Conservation (phyloP, 2,113 vertebrate species). For the Gymnarchus niloticus region DNA sequence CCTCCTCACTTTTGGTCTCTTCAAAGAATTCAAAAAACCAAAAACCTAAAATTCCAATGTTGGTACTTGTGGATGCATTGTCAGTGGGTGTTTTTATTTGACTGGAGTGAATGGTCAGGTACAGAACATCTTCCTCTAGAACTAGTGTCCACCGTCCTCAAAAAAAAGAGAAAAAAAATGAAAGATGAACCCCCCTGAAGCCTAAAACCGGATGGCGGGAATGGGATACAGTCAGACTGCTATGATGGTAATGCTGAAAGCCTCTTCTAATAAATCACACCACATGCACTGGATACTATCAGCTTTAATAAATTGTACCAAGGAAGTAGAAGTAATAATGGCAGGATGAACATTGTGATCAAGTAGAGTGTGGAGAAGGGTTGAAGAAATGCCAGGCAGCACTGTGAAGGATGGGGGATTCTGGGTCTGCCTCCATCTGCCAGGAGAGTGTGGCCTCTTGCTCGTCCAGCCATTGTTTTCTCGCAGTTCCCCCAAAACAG, state of each 20-base stretch:
- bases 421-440: no score
- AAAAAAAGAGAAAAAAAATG: no score
- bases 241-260: neutral
- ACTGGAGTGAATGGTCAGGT: neutral
- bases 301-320: conserved; percentile 25
- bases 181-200: neutral
- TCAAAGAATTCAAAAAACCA: neutral
- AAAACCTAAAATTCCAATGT: neutral
- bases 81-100: neutral
- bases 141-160: neutral
- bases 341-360: neutral
- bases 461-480: no score
- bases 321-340: neutral
- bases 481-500: neutral
- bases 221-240: neutral
- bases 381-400: no score
- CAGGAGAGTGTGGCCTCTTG: no score
- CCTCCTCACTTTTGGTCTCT: neutral
- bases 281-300: conserved; percentile 12
- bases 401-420: no score
- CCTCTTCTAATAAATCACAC: conserved; percentile 17
- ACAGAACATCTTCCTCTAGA: neutral
- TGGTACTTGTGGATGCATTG: neutral
- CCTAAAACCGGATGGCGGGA: neutral
- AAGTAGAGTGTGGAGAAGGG: neutral